Evolutionary conservation across 1,140 invertebrate species (phyloP).

Genomic region (Littorina saxatilis): DNA sequence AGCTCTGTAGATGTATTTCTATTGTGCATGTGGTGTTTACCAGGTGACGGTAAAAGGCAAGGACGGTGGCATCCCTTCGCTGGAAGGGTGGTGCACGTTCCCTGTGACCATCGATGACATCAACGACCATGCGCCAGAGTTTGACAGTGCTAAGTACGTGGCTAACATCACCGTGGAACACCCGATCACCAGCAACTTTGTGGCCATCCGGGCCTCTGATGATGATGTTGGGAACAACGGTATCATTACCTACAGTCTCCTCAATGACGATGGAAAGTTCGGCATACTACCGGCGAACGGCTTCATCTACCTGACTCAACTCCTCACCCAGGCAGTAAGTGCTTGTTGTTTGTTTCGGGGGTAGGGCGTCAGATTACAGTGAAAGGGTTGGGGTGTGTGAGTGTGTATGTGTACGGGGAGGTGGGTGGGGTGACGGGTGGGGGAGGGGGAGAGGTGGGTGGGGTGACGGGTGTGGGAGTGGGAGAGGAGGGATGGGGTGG

Average conservation of each 20-base stretch:
- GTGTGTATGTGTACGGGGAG: too few species aligned
- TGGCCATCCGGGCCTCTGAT: conserved; percentile 60
- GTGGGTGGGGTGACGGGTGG: too few species aligned
- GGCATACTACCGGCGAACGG: conserved; percentile 58
- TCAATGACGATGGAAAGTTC: conserved; percentile 39
- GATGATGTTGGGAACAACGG: conserved; percentile 66
- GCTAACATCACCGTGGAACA: conserved; percentile 10
- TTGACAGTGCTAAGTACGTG: conserved; percentile 77
- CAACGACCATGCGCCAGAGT: conserved; percentile 93
- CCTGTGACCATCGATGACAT: conserved; percentile 86
- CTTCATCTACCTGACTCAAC: conserved; percentile 55
- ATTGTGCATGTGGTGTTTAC: too few species aligned
- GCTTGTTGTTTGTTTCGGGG: not conserved
- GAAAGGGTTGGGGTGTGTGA: too few species aligned
- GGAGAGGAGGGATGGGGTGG: too few species aligned
- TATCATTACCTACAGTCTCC: conserved; percentile 58
- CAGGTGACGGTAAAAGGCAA: conserved; percentile 63
- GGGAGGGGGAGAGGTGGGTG: too few species aligned
- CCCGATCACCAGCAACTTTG: not conserved
- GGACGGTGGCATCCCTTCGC: conserved; percentile 59
- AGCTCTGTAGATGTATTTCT: too few species aligned
- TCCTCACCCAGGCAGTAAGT: conserved; percentile 36
- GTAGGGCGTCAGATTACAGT: not conserved
- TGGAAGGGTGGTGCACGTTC: conserved; percentile 74
- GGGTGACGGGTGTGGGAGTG: too few species aligned